phyloP scores from a whole-genome alignment of 2,113 vertebrate genomes.

The Indri indri region DNA sequence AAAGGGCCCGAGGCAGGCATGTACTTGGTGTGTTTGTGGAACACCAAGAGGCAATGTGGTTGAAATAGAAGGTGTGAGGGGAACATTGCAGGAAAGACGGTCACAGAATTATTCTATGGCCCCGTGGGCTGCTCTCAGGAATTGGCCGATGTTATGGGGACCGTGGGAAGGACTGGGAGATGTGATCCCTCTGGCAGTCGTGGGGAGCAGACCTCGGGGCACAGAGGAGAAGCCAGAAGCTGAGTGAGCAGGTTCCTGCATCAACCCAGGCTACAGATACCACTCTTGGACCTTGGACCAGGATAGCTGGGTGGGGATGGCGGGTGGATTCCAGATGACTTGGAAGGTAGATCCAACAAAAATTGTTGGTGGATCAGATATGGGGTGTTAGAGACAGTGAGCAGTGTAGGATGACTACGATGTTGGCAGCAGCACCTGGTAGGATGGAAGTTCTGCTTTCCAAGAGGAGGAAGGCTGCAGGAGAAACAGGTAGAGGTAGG shows the following conservation, averaged over 20 bases:
- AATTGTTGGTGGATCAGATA: neutral
- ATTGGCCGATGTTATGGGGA: too few species aligned
- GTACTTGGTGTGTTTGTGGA: neutral
- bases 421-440: neutral
- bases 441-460: neutral
- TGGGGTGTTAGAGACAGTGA: neutral
- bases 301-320: neutral
- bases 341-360: too few species aligned
- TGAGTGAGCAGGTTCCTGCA: neutral
- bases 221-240: neutral
- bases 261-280: neutral
- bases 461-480: neutral
- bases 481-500: neutral
- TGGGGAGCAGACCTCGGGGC: neutral
- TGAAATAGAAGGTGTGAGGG: neutral
- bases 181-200: neutral
- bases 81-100: neutral
- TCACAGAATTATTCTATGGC: neutral
- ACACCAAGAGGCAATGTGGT: neutral
- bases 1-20: neutral
- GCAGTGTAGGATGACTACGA: neutral
- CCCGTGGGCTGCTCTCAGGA: rapidly evolving
- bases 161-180: neutral
- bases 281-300: too few species aligned
- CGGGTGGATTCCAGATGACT: neutral